These are phyloP conservation scores for Parus major DNA, from an alignment of 2,113 vertebrate genomes.

Conservation along the genomic window DNA sequence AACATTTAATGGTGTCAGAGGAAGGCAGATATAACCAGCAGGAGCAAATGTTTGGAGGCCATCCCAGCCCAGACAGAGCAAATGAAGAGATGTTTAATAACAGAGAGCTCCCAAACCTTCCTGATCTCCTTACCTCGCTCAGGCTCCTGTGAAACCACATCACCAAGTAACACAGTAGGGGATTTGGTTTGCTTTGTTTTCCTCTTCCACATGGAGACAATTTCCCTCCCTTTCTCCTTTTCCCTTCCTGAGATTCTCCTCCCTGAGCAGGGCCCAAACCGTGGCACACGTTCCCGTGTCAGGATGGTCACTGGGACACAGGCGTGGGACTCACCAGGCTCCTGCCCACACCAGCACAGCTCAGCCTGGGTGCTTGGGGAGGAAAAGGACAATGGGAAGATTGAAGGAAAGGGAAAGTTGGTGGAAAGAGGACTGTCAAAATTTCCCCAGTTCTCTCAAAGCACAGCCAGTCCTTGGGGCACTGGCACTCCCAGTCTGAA, in stretches of 20 bases:
- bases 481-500: background rate
- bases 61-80: background rate
- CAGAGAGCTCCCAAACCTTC: background rate
- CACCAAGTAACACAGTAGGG: background rate
- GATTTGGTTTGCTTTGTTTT: background rate
- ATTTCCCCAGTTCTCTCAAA: background rate
- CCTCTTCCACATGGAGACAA: background rate
- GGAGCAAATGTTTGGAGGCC: background rate
- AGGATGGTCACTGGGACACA: background rate
- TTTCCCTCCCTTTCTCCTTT: background rate
- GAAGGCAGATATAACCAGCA: background rate
- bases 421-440: background rate
- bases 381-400: background rate
- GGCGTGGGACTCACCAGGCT: no score
- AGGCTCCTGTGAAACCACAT: background rate
- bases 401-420: background rate
- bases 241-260: background rate
- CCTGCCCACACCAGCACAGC: background rate
- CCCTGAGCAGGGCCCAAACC: background rate
- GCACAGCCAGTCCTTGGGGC: background rate
- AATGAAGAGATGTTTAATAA: constrained; percentile 41
- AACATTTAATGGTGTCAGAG: constrained; percentile 48
- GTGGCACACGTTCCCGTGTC: accelerated
- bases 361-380: accelerated
- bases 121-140: background rate